A percentile compares a stretch with the other conserved stretches of the same genome.
phyloP scores from a whole-genome alignment of 2,797 vertebrate genomes.

The Emys orbicularis region DNA sequence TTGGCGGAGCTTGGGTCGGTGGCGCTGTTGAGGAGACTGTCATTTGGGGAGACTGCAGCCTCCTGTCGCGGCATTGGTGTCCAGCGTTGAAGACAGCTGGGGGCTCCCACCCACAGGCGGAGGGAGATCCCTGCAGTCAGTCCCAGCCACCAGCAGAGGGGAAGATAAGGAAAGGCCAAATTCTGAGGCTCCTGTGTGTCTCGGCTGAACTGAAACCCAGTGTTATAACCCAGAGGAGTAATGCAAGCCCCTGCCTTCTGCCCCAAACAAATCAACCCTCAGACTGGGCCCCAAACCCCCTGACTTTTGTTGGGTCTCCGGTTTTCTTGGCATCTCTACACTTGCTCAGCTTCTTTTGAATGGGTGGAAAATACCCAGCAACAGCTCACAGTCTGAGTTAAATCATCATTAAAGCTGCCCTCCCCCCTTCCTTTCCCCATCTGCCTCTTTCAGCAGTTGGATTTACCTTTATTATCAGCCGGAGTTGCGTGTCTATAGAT shows the following conservation, averaged over 20 bases:
- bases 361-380: neutral
- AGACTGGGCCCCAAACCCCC: neutral
- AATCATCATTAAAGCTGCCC: neutral
- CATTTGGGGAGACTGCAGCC: no score
- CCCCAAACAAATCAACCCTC: neutral
- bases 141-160: neutral
- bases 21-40: neutral
- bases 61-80: no score
- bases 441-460: neutral
- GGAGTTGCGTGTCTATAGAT: neutral
- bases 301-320: neutral
- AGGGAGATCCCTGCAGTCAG: neutral
- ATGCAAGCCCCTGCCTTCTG: neutral
- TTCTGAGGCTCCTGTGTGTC: neutral
- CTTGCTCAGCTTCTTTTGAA: neutral
- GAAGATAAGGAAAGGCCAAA: neutral
- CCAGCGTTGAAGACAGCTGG: neutral
- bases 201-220: neutral
- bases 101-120: rapidly evolving
- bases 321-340: neutral
- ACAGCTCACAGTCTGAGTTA: neutral
- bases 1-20: neutral
- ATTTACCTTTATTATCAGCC: neutral
- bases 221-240: no score
- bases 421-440: neutral